Percentiles rank a stretch among this genome's conserved stretches.
Evolutionary conservation across 2,113 vertebrate species (phyloP).

Genomic region (Forbesichthys papilliferus): DNA sequence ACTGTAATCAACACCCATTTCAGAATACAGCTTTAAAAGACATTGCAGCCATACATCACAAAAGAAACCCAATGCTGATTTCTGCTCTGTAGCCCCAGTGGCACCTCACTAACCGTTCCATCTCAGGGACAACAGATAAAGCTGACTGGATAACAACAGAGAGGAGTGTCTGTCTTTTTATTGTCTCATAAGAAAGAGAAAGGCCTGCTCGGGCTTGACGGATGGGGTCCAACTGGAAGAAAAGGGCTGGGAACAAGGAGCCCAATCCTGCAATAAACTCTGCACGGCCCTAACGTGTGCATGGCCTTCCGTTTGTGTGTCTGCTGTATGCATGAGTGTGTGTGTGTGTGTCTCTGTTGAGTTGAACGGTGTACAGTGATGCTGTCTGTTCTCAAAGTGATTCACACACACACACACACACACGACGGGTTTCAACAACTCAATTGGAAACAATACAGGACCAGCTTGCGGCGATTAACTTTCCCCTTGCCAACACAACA

Average conservation of each 20-base stretch:
- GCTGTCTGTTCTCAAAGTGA: constrained; percentile 35
- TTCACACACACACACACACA: constrained; percentile 22
- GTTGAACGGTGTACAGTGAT: constrained; percentile 1
- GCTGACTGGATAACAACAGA: constrained; percentile 58
- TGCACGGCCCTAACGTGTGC: constrained; percentile 25
- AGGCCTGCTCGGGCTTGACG: constrained; percentile 59
- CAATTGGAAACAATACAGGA: constrained; percentile 18
- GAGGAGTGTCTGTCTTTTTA: constrained; percentile 60
- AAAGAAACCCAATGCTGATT: constrained; percentile 14
- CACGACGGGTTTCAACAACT: constrained; percentile 40
- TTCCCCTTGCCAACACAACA: background rate
- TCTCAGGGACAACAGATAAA: constrained; percentile 55
- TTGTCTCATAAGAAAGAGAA: constrained; percentile 64
- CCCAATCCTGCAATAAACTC: constrained; percentile 50
- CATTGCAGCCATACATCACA: background rate
- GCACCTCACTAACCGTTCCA: constrained; percentile 24
- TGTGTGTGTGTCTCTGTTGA: background rate
- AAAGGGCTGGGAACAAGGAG: constrained; percentile 50
- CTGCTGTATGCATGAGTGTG: background rate
- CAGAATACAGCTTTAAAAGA: background rate
- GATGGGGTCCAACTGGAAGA: constrained; percentile 65
- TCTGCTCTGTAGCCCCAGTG: constrained; percentile 17
- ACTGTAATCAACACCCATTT: too few species aligned
- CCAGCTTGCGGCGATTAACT: constrained; percentile 3
- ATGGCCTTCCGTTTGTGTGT: constrained; percentile 10